Evolutionary conservation across 2,888 invertebrate species (phyloP).

Genomic region (Ormyrus labotus): DNA sequence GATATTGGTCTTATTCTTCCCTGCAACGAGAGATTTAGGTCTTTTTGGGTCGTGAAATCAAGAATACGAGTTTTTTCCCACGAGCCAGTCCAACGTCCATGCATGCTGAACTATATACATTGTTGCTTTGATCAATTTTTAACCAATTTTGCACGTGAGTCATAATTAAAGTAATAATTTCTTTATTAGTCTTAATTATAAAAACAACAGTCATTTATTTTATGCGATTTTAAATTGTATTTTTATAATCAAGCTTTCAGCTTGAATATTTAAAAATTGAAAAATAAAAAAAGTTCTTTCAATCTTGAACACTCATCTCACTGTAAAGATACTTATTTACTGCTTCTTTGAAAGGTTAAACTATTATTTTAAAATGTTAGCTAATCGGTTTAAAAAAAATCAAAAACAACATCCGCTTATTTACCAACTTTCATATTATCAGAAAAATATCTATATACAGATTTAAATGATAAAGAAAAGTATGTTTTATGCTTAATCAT

Average conservation of each 20-base stretch:
- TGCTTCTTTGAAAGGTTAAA: too few species aligned
- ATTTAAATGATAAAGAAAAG: background rate
- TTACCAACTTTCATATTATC: background rate
- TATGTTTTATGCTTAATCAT: slow-evolving; percentile 26
- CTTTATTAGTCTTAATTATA: background rate
- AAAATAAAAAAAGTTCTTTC: background rate
- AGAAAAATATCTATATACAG: background rate
- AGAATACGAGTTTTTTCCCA: slow-evolving; percentile 5
- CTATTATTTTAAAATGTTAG: too few species aligned
- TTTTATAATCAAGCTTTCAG: background rate
- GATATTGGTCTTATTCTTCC: slow-evolving; percentile 68
- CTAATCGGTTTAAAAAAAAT: too few species aligned
- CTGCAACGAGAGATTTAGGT: slow-evolving; percentile 71
- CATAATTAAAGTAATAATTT: background rate
- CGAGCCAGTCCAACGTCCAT: slow-evolving; percentile 47
- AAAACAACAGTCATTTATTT: background rate
- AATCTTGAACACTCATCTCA: too few species aligned
- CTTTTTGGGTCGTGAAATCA: slow-evolving; percentile 49
- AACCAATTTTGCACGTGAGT: slow-evolving; percentile 3
- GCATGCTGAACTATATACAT: slow-evolving; percentile 44
- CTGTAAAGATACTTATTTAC: too few species aligned
- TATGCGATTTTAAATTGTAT: background rate
- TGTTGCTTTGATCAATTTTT: slow-evolving; percentile 19
- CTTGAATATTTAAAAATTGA: background rate
- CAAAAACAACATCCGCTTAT: too few species aligned